phyloP scores from a whole-genome alignment of 2,888 invertebrate species.

The Therioaphis trifolii region DNA sequence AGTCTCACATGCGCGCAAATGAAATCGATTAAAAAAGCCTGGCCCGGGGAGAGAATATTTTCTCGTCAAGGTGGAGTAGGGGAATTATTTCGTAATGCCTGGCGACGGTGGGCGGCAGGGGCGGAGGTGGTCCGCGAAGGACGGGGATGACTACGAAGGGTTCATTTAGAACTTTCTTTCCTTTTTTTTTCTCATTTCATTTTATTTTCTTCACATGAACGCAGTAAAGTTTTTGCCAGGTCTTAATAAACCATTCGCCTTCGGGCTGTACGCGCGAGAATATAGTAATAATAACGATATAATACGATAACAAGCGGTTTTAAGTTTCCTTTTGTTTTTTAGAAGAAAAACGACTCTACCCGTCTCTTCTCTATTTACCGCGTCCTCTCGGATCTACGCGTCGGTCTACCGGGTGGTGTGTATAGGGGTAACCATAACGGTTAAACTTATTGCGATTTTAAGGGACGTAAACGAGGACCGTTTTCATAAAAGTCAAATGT shows the following conservation, averaged over 20 bases:
- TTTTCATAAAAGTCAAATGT: constrained; percentile 60
- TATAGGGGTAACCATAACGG: constrained; percentile 41
- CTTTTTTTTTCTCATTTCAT: constrained; percentile 28
- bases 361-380: constrained; percentile 12
- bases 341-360: constrained; percentile 58
- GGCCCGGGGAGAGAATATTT: constrained; percentile 59
- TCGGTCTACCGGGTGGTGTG: background rate
- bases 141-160: constrained; percentile 49
- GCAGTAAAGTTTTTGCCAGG: constrained; percentile 59
- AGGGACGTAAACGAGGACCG: constrained; percentile 48
- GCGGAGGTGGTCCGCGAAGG: background rate
- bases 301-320: constrained; percentile 63
- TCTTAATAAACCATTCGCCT: constrained; percentile 58
- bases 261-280: constrained; percentile 36
- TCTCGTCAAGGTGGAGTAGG: constrained; percentile 57
- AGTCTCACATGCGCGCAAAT: constrained; percentile 75
- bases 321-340: constrained; percentile 62
- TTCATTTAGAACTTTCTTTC: constrained; percentile 61
- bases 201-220: constrained; percentile 63
- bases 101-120: constrained; percentile 33
- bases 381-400: too few species aligned
- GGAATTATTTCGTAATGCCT: constrained; percentile 61
- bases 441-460: constrained; percentile 61
- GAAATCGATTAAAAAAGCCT: constrained; percentile 75
- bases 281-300: constrained; percentile 59